These are phyloP conservation scores for Crotalus helleri DNA, from an alignment of 2,113 vertebrate species.

Conservation along the genomic window DNA sequence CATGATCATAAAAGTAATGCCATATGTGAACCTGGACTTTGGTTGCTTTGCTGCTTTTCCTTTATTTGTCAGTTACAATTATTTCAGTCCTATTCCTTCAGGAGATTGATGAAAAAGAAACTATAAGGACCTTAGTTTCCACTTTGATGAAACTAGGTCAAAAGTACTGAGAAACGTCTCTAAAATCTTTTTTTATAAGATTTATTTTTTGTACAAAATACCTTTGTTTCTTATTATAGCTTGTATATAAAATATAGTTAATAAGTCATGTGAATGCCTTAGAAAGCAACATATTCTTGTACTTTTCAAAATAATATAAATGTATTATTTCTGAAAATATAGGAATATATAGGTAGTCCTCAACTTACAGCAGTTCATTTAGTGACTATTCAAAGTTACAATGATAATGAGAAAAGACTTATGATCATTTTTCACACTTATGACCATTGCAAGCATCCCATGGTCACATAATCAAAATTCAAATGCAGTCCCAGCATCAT, in stretches of 20 bases:
- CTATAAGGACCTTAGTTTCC: background rate
- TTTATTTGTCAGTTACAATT: background rate
- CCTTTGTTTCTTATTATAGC: background rate
- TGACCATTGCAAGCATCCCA: too few relatives aligned
- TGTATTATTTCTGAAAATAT: background rate
- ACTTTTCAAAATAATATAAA: background rate
- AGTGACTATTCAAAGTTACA: too few relatives aligned
- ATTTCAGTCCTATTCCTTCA: background rate
- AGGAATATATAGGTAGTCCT: background rate
- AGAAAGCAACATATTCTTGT: background rate
- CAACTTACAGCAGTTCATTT: background rate
- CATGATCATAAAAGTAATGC: background rate
- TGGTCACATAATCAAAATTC: too few relatives aligned
- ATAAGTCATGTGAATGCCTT: background rate
- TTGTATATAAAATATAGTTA: background rate
- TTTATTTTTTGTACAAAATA: background rate
- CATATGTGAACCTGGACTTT: background rate
- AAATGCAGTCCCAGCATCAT: background rate
- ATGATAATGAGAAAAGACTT: too few relatives aligned
- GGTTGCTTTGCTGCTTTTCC: background rate
- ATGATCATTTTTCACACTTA: too few relatives aligned
- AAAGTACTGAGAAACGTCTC: background rate
- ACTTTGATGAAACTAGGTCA: background rate
- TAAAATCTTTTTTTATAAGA: background rate
- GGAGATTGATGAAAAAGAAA: background rate